Conservation (phyloP, 2,113 vertebrate genomes). For the Syngnathoides biaculeatus region DNA sequence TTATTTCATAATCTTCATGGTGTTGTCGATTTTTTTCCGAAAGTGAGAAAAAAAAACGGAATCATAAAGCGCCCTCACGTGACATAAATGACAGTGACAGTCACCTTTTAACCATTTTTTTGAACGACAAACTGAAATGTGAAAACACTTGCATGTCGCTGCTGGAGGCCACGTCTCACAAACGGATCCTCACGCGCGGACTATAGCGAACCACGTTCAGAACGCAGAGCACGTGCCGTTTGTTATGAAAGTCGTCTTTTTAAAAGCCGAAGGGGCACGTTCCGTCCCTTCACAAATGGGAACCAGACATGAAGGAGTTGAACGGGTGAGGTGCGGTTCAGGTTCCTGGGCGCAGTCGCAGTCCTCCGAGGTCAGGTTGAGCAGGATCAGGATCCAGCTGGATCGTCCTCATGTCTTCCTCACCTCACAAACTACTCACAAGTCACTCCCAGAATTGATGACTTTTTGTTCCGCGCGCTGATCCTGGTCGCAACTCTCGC, state of each 20-base stretch:
- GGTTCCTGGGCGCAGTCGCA: conserved; percentile 82
- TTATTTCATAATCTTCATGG: not conserved
- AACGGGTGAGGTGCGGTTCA: no score
- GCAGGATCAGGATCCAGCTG: conserved; percentile 88
- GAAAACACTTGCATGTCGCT: no score
- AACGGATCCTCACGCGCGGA: no score
- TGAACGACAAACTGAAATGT: no score
- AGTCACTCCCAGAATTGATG: not conserved
- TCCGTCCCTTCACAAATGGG: conserved; percentile 43
- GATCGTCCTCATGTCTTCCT: conserved; percentile 50
- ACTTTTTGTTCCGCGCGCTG: not conserved
- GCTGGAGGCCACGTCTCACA: no score
- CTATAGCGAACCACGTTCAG: no score
- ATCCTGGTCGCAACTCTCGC: not conserved
- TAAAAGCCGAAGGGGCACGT: conserved; percentile 37
- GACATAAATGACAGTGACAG: no score
- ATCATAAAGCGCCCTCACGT: no score
- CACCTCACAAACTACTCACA: conserved; percentile 37
- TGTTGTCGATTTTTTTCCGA: conserved; percentile 29
- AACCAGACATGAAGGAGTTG: conserved; percentile 47
- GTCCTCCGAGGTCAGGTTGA: conserved; percentile 86
- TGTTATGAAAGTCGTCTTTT: conserved; percentile 6
- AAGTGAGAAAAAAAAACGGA: no score
- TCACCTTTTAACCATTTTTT: no score
- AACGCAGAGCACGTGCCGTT: no score